These are phyloP conservation scores for Catocala nupta DNA, from an alignment of 2,888 invertebrate genomes.

Conservation along the genomic window DNA sequence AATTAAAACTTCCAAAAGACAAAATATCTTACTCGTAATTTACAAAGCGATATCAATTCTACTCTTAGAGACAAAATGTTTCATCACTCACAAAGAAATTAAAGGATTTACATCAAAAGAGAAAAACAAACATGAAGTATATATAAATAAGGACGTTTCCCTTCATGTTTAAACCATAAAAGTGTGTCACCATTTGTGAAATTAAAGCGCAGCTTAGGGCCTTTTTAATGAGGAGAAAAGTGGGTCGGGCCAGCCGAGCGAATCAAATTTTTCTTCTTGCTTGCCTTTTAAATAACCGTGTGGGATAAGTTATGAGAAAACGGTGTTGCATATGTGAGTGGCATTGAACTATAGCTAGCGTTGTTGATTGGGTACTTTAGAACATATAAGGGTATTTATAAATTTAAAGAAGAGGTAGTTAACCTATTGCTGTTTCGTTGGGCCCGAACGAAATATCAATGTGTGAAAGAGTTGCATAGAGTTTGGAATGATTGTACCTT, in stretches of 20 bases:
- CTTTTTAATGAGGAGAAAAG: slow-evolving; percentile 61
- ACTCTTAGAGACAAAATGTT: neutral
- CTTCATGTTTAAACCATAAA: slow-evolving; percentile 36
- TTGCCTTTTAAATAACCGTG: slow-evolving; percentile 40
- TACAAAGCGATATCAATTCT: neutral
- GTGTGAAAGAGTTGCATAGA: too few species aligned
- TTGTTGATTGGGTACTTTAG: too few species aligned
- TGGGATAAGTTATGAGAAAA: slow-evolving; percentile 44
- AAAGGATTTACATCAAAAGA: neutral
- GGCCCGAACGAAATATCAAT: too few species aligned
- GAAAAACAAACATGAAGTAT: neutral
- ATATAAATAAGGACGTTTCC: slow-evolving; percentile 37
- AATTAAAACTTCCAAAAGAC: too few species aligned
- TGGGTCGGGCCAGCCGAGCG: slow-evolving; percentile 55
- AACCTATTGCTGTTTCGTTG: too few species aligned
- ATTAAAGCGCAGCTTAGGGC: slow-evolving; percentile 56
- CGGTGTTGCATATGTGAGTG: neutral
- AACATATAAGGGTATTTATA: too few species aligned
- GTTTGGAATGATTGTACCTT: too few species aligned
- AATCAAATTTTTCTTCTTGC: slow-evolving; percentile 59
- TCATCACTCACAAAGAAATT: neutral
- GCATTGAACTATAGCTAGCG: too few species aligned
- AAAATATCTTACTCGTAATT: neutral
- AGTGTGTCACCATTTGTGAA: slow-evolving; percentile 56
- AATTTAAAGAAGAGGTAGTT: too few species aligned